Evolutionary conservation across 2,888 invertebrate species (phyloP).

Genomic region (Pocota personata): DNA sequence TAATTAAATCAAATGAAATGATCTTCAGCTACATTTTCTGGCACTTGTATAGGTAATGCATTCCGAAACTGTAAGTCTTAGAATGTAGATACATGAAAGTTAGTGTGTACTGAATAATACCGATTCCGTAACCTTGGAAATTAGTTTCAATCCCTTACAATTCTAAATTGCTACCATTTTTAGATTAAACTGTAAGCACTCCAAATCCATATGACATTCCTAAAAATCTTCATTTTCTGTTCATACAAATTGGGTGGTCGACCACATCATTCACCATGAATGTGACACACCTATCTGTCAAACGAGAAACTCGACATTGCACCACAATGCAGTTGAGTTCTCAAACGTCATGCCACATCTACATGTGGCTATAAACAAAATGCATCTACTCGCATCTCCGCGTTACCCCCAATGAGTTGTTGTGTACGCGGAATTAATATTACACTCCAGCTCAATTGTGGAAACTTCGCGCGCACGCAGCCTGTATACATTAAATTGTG

Average conservation of each 20-base stretch:
- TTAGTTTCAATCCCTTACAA: background rate
- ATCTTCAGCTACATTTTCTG: too few relatives aligned
- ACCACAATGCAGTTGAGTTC: constrained; percentile 3
- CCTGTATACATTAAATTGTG: constrained; percentile 49
- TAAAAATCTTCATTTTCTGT: background rate
- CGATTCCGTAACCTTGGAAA: too few relatives aligned
- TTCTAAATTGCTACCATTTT: background rate
- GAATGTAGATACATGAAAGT: too few relatives aligned
- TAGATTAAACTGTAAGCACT: constrained; percentile 2
- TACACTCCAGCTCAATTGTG: constrained; percentile 51
- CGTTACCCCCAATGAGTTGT: constrained; percentile 2
- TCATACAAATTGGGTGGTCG: constrained; percentile 67
- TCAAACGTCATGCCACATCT: constrained; percentile 41
- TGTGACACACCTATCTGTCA: constrained; percentile 73
- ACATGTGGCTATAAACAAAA: constrained; percentile 37
- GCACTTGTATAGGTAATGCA: too few relatives aligned
- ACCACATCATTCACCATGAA: constrained; percentile 68
- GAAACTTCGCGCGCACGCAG: constrained; percentile 11
- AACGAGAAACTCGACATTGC: constrained; percentile 35
- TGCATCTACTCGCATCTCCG: constrained; percentile 34
- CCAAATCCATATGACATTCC: constrained; percentile 11
- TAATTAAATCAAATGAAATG: too few relatives aligned
- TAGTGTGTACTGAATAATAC: too few relatives aligned
- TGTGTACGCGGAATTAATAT: constrained; percentile 44
- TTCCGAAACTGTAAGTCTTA: too few relatives aligned